Base-by-base conservation (phyloP, 2,888 invertebrate species). In the Cosmorhoe ocellata region DNA sequence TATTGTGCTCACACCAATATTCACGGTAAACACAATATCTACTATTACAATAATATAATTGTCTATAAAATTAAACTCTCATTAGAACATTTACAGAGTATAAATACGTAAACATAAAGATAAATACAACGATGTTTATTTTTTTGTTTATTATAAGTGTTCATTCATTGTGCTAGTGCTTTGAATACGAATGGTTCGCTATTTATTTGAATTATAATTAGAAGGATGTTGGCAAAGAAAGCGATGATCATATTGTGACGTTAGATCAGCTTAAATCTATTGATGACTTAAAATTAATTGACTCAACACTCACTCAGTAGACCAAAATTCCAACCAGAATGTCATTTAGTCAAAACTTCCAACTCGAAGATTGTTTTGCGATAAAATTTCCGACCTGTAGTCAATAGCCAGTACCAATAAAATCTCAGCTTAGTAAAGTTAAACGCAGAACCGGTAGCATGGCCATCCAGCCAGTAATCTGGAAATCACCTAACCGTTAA, bases 231-330 rank as follows among this genome's bases (percentile, higher is more conserved):
- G 76, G 85, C 85, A 79, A 83, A 84, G 72, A 68, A 86, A 84
- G 87, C 85, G 72, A 79, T 77, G 74, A 69, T 72, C 61, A 64
- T n/a, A n/a, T n/a, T 71, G 71, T 70, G 73, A 74, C 61, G 57
- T 66, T 67, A 69, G 63, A 70, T 75, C 76, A 59, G 77, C 84
- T 83, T 88, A 85, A 66, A 59, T 54, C 81, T 88, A 87, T 81
- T 76, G 79, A 86, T 89, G 88, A 88, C 89, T 87, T 88, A 84
- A 88, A 89, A 84, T 80, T 89, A 89, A 89, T 89, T 89, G 88
- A 89, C 88, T 81, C 72, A 72, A 82, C 67, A 71, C 71, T 71
- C 65, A 69, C 72, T 66, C 69, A 4, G 69, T 75, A 61, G 57
- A 78, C 56, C 71, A 79, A 83, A 76, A 66, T 67, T 74, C 75